Conservation (phyloP, 2,888 invertebrate species). For the Arge pagana region DNA sequence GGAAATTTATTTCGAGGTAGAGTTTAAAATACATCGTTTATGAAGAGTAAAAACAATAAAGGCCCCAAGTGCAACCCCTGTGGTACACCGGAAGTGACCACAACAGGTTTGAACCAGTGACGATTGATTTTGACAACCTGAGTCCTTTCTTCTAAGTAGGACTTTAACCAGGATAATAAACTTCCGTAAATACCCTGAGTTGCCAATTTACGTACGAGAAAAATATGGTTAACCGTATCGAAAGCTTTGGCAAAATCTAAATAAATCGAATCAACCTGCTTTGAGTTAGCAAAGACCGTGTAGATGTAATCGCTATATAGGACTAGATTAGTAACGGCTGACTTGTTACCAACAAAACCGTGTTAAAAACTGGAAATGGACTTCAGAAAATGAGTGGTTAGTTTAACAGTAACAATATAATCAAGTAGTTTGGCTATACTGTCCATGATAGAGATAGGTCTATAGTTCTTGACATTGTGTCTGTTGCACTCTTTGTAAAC, state of each 20-base stretch:
- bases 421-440: background rate
- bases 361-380: conserved; percentile 21
- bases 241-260: conserved; percentile 33
- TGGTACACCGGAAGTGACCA: conserved; percentile 28
- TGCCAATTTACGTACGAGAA: conserved; percentile 27
- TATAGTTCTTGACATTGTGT: conserved; percentile 22
- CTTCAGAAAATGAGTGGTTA: too few relatives aligned
- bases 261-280: conserved; percentile 30
- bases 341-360: conserved; percentile 26
- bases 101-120: conserved; percentile 18
- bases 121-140: conserved; percentile 26
- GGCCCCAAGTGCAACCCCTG: conserved; percentile 31
- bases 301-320: conserved; percentile 25
- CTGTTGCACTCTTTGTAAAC: conserved; percentile 18
- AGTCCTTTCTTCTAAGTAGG: conserved; percentile 24
- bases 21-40: conserved; percentile 14
- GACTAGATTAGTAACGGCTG: conserved; percentile 29
- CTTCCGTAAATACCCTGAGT: conserved; percentile 25
- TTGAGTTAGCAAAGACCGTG: conserved; percentile 15
- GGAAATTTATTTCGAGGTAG: background rate
- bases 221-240: conserved; percentile 31
- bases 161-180: conserved; percentile 28
- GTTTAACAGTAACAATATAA: background rate
- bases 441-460: conserved; percentile 23
- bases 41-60: conserved; percentile 27